Conservation (phyloP, 2,797 vertebrate genomes). For the Eurystomus glaucurus region DNA sequence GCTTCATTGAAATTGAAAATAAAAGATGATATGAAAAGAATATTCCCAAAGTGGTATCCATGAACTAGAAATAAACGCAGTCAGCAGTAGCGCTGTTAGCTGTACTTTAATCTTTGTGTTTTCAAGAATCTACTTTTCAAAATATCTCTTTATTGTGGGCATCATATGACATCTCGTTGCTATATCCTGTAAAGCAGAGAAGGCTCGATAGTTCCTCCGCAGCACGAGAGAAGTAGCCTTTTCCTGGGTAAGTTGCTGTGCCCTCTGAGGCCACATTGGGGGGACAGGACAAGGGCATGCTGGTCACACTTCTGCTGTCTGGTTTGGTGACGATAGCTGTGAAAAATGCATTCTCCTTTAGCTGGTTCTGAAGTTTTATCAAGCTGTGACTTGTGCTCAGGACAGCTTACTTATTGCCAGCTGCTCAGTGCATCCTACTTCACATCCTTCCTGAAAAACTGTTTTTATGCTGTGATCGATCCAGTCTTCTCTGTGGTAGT, state of each 20-base stretch:
- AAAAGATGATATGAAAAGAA: not conserved
- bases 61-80: not conserved
- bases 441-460: not conserved
- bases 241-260: not conserved
- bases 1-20: conserved; percentile 13
- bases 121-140: not conserved
- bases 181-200: not conserved
- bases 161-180: not conserved
- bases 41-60: not conserved
- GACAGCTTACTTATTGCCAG: not conserved
- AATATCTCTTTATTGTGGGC: not conserved
- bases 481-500: not conserved
- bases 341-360: not conserved
- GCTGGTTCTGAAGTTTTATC: not conserved
- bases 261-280: rapidly evolving
- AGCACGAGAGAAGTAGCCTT: not conserved
- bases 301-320: not conserved
- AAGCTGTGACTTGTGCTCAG: not conserved
- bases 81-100: rapidly evolving
- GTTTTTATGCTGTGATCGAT: not conserved
- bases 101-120: not conserved
- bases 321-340: not conserved
- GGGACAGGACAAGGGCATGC: rapidly evolving
- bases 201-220: not conserved
- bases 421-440: not conserved